These are phyloP conservation scores for Hydraecia micacea DNA, from an alignment of 2,888 invertebrate species.

Conservation along the genomic window DNA sequence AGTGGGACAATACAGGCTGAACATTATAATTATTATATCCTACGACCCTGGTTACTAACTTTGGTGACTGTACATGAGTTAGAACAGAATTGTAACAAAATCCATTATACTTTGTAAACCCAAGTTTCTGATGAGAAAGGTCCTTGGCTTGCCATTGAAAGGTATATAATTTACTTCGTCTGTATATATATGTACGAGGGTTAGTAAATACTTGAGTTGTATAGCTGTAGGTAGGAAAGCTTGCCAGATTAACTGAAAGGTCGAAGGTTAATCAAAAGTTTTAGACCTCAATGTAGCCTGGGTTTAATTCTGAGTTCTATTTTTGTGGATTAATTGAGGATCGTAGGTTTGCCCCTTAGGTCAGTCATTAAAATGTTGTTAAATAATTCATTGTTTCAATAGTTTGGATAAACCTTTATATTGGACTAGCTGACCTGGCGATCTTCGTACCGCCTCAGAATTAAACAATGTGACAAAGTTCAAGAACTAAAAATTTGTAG, in stretches of 20 bases:
- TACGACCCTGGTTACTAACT: too few relatives aligned
- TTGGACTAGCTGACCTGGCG: background rate
- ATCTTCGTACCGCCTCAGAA: too few relatives aligned
- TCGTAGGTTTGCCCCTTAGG: background rate
- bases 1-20: background rate
- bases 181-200: background rate
- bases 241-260: conserved; percentile 43
- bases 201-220: conserved; percentile 1
- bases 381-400: background rate
- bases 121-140: conserved; percentile 20
- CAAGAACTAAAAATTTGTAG: too few relatives aligned
- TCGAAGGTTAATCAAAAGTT: conserved; percentile 44
- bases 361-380: conserved; percentile 15
- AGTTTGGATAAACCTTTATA: background rate
- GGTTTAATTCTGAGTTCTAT: conserved; percentile 24
- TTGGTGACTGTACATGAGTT: background rate
- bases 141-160: conserved; percentile 17
- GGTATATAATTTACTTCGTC: conserved; percentile 11
- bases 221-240: background rate
- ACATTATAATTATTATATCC: background rate
- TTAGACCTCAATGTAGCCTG: conserved; percentile 24
- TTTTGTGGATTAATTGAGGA: conserved; percentile 36
- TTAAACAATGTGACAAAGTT: too few relatives aligned
- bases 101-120: conserved; percentile 23
- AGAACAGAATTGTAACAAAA: conserved; percentile 10